phyloP scores from a whole-genome alignment of 64 coral and sea anemone genomes.

The Anthopleura sola region DNA sequence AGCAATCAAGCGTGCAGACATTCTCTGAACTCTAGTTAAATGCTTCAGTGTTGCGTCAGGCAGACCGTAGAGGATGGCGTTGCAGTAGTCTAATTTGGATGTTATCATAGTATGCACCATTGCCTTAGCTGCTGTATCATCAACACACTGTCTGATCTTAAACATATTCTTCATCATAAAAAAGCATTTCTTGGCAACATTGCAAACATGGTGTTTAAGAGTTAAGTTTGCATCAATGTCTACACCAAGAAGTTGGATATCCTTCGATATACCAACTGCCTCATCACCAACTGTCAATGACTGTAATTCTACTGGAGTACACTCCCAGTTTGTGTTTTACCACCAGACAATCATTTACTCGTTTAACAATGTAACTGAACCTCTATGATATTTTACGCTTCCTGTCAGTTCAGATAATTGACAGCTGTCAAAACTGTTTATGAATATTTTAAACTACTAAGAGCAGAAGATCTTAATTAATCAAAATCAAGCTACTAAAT shows the following conservation, averaged over 20 bases:
- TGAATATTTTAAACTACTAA: too few relatives aligned
- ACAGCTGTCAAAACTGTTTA: too few relatives aligned
- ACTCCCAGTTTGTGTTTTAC: too few relatives aligned
- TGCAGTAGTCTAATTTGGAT: not conserved
- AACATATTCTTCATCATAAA: slow-evolving; percentile 10
- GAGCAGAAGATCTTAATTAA: too few relatives aligned
- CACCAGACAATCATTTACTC: too few relatives aligned
- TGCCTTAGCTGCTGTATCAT: not conserved
- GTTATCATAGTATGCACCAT: not conserved
- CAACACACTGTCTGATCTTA: slow-evolving; percentile 2
- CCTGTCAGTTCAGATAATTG: too few relatives aligned
- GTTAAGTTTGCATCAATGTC: not conserved
- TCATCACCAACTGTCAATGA: not conserved
- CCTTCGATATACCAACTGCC: not conserved
- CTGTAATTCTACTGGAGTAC: too few relatives aligned
- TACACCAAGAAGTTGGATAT: not conserved
- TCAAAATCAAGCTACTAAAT: too few relatives aligned
- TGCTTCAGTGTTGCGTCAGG: too few relatives aligned
- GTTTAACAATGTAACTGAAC: too few relatives aligned
- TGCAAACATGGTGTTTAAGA: not conserved
- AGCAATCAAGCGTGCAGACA: too few relatives aligned
- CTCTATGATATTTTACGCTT: too few relatives aligned
- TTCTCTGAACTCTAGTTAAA: not conserved
- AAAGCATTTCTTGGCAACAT: not conserved
- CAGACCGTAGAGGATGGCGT: not conserved